Conservation (phyloP, 2,797 vertebrate species). For the Paramormyrops hopkinsi region DNA sequence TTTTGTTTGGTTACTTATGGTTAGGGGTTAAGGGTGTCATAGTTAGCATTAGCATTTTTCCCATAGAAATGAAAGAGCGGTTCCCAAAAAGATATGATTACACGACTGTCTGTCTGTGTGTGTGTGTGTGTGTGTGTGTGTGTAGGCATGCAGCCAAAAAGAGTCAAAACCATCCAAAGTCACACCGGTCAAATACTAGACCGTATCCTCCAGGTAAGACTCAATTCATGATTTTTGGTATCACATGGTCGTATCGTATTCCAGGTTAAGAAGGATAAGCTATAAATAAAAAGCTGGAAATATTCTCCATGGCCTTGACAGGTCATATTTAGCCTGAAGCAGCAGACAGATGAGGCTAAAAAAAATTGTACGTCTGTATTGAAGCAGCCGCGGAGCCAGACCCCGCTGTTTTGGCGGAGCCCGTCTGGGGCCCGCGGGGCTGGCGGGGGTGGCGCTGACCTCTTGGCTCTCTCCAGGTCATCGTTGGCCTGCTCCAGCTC, state of each 20-base stretch:
- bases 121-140: not conserved
- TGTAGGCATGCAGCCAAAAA: not conserved
- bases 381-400: not conserved
- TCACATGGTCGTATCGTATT: not conserved
- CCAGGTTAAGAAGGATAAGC: not conserved
- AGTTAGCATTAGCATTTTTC: not conserved
- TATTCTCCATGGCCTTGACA: not conserved
- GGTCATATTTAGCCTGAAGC: not conserved
- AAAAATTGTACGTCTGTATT: not conserved
- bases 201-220: not conserved
- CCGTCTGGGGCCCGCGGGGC: not conserved
- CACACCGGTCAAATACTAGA: not conserved
- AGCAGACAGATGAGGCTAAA: not conserved
- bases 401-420: not conserved
- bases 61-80: not conserved
- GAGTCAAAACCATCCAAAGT: not conserved
- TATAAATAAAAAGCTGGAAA: not conserved
- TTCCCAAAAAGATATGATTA: not conserved
- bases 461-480: conserved; percentile 88
- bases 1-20: not conserved
- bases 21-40: not conserved
- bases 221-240: not conserved
- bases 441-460: conserved; percentile 52
- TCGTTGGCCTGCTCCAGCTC: conserved; percentile 96
- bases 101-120: not conserved